Percentiles rank a stretch among this genome's conserved stretches.
Conservation (phyloP, 2,888 invertebrate genomes). For the Choristoneura rosaceana region DNA sequence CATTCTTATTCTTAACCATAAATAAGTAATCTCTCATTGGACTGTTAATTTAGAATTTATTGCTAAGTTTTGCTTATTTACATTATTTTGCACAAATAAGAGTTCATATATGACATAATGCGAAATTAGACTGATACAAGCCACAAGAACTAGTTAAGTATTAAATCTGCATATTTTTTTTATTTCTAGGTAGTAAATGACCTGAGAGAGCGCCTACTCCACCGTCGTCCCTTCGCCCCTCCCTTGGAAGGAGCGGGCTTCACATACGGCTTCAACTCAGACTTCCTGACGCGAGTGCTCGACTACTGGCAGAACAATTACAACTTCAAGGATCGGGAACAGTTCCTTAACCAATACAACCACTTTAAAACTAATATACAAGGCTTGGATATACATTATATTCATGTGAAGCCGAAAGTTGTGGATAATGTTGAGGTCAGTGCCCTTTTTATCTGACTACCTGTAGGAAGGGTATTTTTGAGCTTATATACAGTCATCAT, state of each 20-base stretch:
- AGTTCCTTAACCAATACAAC: slow-evolving; percentile 89
- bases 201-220: slow-evolving; percentile 83
- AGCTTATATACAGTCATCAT: too few relatives aligned
- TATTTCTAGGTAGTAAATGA: slow-evolving; percentile 78
- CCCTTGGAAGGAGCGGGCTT: slow-evolving; percentile 90
- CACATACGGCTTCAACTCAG: slow-evolving; percentile 92
- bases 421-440: slow-evolving; percentile 62
- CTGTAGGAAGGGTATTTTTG: too few relatives aligned
- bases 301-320: slow-evolving; percentile 93
- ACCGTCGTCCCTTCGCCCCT: slow-evolving; percentile 71
- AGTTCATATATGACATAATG: too few relatives aligned
- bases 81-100: too few relatives aligned
- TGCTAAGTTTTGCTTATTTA: too few relatives aligned
- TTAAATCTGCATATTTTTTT: not conserved
- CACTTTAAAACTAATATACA: slow-evolving; percentile 92
- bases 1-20: too few relatives aligned
- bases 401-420: slow-evolving; percentile 87
- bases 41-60: too few relatives aligned
- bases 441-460: not conserved
- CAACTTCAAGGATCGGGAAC: slow-evolving; percentile 87
- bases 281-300: slow-evolving; percentile 87
- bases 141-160: not conserved
- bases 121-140: too few relatives aligned
- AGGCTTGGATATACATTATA: slow-evolving; percentile 90
- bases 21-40: too few relatives aligned